Conservation (phyloP, 2,113 vertebrate genomes). For the Podarcis muralis region DNA sequence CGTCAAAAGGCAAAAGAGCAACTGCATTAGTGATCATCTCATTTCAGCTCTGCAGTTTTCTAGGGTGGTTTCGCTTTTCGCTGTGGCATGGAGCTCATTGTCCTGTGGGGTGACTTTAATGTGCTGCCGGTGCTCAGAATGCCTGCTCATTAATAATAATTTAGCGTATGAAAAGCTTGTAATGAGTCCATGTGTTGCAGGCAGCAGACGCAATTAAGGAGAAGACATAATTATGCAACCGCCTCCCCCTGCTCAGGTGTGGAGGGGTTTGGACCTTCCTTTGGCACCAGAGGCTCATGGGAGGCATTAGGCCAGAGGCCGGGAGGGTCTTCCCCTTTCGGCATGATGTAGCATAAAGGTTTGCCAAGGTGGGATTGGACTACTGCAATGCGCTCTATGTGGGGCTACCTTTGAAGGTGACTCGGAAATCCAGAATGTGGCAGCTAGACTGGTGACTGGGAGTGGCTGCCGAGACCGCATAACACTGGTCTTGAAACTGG, state of each 20-base stretch:
- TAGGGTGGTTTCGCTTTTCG: slow-evolving; percentile 24
- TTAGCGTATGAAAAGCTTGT: slow-evolving; percentile 73
- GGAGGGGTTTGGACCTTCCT: background rate
- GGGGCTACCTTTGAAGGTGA: too few species aligned
- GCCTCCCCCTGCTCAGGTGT: slow-evolving; percentile 36
- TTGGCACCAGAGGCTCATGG: rapidly evolving
- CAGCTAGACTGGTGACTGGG: too few species aligned
- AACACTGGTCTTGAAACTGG: too few species aligned
- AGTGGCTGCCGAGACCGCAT: too few species aligned
- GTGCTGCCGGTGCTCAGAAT: slow-evolving; percentile 56
- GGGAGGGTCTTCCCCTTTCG: slow-evolving; percentile 1
- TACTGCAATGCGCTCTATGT: too few species aligned
- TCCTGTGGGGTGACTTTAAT: slow-evolving; percentile 57
- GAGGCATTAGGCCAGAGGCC: background rate
- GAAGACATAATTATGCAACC: slow-evolving; percentile 66
- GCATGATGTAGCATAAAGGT: background rate
- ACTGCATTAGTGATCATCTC: slow-evolving; percentile 19
- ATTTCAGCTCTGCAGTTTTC: slow-evolving; percentile 52
- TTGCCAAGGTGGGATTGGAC: background rate
- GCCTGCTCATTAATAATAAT: slow-evolving; percentile 69
- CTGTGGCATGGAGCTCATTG: slow-evolving; percentile 65
- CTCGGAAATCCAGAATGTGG: too few species aligned
- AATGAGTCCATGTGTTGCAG: slow-evolving; percentile 70
- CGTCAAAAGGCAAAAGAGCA: slow-evolving; percentile 55
- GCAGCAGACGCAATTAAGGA: slow-evolving; percentile 64